These are phyloP conservation scores for Cottoperca gobio DNA, from an alignment of 2,797 vertebrate genomes.

Conservation along the genomic window DNA sequence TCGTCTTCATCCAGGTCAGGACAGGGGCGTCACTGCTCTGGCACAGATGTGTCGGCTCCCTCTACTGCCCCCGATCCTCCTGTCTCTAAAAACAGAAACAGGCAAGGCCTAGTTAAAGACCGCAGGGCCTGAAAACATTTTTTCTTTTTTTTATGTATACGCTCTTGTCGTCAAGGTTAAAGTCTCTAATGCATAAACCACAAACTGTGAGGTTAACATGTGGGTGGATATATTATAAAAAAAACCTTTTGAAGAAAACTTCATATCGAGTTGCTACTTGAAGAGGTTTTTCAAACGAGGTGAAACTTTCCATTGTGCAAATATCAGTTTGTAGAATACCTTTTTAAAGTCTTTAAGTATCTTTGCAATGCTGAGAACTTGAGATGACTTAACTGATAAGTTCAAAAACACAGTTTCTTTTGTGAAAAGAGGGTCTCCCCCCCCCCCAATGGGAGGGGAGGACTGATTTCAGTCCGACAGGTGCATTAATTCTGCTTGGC, in stretches of 20 bases:
- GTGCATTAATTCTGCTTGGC: conserved; percentile 77
- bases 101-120: conserved; percentile 41
- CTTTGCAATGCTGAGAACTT: neutral
- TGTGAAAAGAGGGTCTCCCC: conserved; percentile 73
- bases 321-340: neutral
- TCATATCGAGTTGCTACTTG: neutral
- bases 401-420: conserved; percentile 32
- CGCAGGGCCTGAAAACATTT: conserved; percentile 10
- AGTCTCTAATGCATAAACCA: neutral
- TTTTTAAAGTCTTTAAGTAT: neutral
- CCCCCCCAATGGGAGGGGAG: conserved; percentile 69
- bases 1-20: conserved; percentile 77
- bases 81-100: conserved; percentile 81
- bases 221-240: conserved; percentile 33
- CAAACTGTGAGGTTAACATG: conserved; percentile 18
- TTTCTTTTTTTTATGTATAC: too few relatives aligned
- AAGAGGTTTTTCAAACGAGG: neutral
- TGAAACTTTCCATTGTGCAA: neutral
- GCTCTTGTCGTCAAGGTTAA: conserved; percentile 17
- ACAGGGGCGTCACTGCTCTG: conserved; percentile 81
- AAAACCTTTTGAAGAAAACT: conserved; percentile 15
- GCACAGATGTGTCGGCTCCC: conserved; percentile 81
- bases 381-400: conserved; percentile 33
- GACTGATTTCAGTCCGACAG: conserved; percentile 65
- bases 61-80: conserved; percentile 86